phyloP scores from a whole-genome alignment of 2,113 vertebrate genomes.

The Pituophis catenifer region DNA sequence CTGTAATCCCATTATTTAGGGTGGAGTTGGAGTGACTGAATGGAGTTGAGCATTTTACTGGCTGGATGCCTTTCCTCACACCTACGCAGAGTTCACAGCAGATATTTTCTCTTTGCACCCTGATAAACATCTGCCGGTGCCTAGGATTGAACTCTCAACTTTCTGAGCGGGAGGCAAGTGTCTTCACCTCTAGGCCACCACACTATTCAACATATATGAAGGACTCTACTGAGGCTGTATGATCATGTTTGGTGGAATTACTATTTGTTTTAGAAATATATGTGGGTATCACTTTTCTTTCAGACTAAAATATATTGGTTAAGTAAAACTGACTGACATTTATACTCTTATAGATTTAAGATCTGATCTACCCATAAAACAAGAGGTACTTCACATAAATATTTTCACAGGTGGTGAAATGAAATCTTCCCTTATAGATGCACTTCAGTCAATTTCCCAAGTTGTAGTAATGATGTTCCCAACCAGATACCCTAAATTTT shows the following conservation, averaged over 20 bases:
- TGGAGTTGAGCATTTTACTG: background rate
- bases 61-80: background rate
- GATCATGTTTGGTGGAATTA: background rate
- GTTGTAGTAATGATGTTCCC: background rate
- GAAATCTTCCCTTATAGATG: background rate
- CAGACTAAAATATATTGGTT: background rate
- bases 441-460: background rate
- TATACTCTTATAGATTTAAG: background rate
- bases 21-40: background rate
- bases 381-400: background rate
- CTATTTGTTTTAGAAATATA: background rate
- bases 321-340: background rate
- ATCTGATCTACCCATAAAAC: background rate
- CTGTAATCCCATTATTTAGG: background rate
- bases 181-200: background rate
- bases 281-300: background rate
- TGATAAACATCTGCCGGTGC: background rate
- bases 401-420: background rate
- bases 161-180: background rate
- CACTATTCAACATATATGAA: background rate
- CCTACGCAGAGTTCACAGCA: background rate
- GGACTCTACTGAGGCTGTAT: background rate
- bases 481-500: background rate
- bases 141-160: background rate
- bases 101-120: background rate